A percentile compares a stretch with the other conserved stretches of the same genome.
Evolutionary conservation across 2,113 vertebrate species (phyloP).

Genomic region (Bambusicola thoracicus): DNA sequence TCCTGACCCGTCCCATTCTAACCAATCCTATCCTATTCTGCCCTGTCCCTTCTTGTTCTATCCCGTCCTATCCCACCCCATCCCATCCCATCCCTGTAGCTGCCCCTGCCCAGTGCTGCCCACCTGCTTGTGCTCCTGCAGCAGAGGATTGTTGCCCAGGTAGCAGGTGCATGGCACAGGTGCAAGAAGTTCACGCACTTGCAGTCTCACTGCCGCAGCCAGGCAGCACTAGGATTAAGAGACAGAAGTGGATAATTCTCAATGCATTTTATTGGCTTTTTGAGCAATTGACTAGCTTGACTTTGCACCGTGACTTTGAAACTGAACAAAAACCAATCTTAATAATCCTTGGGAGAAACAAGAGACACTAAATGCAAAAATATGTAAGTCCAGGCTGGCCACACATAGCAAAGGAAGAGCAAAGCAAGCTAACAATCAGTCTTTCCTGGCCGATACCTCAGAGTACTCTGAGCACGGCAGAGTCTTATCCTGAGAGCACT

Average conservation of each 20-base stretch:
- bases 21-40: not conserved
- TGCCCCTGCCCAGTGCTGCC: not conserved
- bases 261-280: not conserved
- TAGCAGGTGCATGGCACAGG: rapidly evolving
- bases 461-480: not conserved
- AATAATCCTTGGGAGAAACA: not conserved
- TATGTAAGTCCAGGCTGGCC: not conserved
- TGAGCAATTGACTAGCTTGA: not conserved
- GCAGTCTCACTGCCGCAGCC: not conserved
- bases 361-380: not conserved
- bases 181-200: rapidly evolving
- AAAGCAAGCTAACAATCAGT: not conserved
- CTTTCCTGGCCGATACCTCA: not conserved
- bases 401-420: not conserved
- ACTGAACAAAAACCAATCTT: not conserved
- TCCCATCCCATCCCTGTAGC: not conserved
- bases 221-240: not conserved
- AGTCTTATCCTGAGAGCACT: not conserved
- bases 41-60: not conserved
- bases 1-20: not conserved
- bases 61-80: not conserved
- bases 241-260: not conserved
- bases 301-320: not conserved
- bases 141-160: not conserved
- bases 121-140: not conserved